Base-by-base conservation (phyloP, 2,888 invertebrate species). In the Drosophila histrio region DNA sequence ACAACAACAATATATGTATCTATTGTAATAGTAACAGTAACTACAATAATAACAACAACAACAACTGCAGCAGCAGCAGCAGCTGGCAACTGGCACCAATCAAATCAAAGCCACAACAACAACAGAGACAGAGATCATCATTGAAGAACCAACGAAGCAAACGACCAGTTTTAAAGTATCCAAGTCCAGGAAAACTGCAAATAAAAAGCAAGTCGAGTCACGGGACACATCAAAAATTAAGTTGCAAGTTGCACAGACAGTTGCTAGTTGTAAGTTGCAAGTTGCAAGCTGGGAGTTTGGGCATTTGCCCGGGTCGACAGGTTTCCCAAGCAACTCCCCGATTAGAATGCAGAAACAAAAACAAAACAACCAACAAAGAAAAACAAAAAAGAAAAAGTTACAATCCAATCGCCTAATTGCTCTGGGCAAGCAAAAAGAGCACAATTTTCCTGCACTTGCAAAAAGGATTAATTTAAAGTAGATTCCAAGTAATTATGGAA, bases 21-120 rank as follows among this genome's bases (percentile, higher is more conserved):
- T 34, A 34, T 46, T 19, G 43, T 54, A 60, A 49, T 19, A 70
- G 52, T 38, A 58, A 57, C 43, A 62, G 36, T 54, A 52, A 49
- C 28, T 21, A 52, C 43, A 61, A n/a, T n/a, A n/a, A n/a, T 54
- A 52, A 49, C 28, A 15, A 52, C 43, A 50, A 15, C 44, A 58
- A 63, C 64, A 58, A 67, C 30, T 63, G 63, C 57, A 65, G 5
- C 30, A 32, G 9, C 26, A 11, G 47, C n/a, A 52, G 13, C 53
- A 53, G 53, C 28, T 41, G 53, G 39, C 66, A 66, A 56, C 73
- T 67, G 71, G 72, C 81, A 72, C 64, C 79, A 75, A 78, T 69
- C 76, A 77, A 72, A 77, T 58, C 59, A 65, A 64, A 61, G 36
- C 65, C n/a, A n/a, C n/a, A 57, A 46, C 24, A 59, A 43, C 49